Conservation (phyloP, 2,113 vertebrate genomes). For the Gymnarchus niloticus region DNA sequence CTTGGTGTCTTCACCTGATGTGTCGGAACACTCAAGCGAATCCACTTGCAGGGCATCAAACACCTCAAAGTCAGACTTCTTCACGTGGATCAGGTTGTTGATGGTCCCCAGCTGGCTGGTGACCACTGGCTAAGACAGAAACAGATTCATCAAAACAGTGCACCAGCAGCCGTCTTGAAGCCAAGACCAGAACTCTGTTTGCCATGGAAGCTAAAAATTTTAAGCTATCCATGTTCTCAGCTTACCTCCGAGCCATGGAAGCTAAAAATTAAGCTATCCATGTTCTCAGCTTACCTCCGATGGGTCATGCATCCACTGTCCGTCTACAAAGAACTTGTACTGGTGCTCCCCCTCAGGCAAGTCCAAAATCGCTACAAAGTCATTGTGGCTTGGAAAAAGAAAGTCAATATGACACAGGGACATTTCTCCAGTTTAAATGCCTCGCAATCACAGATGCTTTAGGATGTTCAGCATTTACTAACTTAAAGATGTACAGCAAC, state of each 20-base stretch:
- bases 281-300: slow-evolving; percentile 74
- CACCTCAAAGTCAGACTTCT: slow-evolving; percentile 96
- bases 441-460: background rate
- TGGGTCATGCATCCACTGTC: slow-evolving; percentile 91
- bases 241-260: slow-evolving; percentile 73
- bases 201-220: background rate
- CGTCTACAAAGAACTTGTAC: slow-evolving; percentile 99
- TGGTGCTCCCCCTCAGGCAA: slow-evolving; percentile 95
- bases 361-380: slow-evolving; percentile 94
- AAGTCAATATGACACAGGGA: background rate
- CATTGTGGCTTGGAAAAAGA: slow-evolving; percentile 77
- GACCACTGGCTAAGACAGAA: slow-evolving; percentile 73
- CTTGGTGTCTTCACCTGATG: slow-evolving; percentile 72
- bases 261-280: background rate
- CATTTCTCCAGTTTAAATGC: background rate
- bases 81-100: slow-evolving; percentile 94
- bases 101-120: slow-evolving; percentile 96
- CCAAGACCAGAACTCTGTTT: background rate
- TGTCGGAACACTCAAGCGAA: slow-evolving; percentile 90
- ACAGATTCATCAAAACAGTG: background rate
- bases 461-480: background rate
- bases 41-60: slow-evolving; percentile 93
- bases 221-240: background rate
- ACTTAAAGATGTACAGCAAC: background rate
- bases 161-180: background rate